Base-by-base conservation (phyloP, 2,113 vertebrate genomes). In the Larimichthys crocea region DNA sequence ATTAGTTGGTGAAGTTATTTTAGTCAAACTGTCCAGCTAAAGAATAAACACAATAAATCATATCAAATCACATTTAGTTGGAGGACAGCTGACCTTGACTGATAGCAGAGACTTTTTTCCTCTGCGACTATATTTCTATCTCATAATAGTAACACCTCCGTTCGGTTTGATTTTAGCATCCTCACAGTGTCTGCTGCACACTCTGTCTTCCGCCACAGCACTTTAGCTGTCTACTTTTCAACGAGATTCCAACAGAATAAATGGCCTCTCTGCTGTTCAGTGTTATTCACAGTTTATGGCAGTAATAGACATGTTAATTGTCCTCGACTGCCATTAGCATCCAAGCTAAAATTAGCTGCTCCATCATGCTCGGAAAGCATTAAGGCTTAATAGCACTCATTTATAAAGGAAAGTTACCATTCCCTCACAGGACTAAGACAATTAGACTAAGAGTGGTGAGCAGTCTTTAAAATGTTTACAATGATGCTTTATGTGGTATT, bases 251-350 rank as follows among this genome's bases (percentile, higher is more conserved):
- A 49, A n/a, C 31, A 16, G 62, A 89, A 90, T 83, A 76, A 90
- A 90, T 85, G 61, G 65, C 66, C 60, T 74, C 63, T 82, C 63
- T 82, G 71, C 80, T 55, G 50, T 66, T 89, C 79, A 80, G 60
- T 84, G 89, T 92, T 92, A 84, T 85, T 88, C 86, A 92, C 85
- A 89, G 88, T 92, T 92, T 91, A 91, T 90, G 83, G 84, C 82
- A 77, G 88, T 91, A 92, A 88, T 86, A 82, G 82, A 86, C 85
- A 69, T 86, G 86, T 88, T 92, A 94, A 94, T 92, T 92, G 91
- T 74, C 72, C 88, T 79, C 53, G 67, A 80, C 79, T 79, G 19
- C 86, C 88, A 92, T 92, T 92, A 91, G 88, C 80, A 88, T 84
- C 83, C 49, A 79, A 81, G 82, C 84, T 91, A 87, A 86, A 93